phyloP scores from a whole-genome alignment of 2,888 invertebrate genomes.

The Acronicta leporina region DNA sequence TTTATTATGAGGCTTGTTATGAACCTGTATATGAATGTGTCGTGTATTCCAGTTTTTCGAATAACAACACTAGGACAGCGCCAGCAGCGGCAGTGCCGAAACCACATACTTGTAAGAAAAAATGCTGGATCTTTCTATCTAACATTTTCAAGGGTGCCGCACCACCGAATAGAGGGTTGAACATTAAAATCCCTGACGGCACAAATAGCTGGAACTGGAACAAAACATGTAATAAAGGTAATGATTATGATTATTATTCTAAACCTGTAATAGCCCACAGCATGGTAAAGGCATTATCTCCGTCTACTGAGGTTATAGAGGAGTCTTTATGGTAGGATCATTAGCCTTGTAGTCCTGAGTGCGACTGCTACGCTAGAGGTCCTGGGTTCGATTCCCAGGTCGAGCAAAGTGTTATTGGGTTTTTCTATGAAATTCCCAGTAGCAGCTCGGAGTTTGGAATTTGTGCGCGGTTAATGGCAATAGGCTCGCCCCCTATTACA shows the following conservation, averaged over 20 bases:
- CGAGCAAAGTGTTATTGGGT: no score
- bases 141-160: slow-evolving; percentile 18
- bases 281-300: no score
- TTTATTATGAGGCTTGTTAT: not conserved
- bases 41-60: not conserved
- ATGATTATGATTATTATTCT: no score
- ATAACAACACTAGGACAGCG: not conserved
- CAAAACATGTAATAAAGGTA: slow-evolving; percentile 1
- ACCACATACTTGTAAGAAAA: slow-evolving; percentile 13
- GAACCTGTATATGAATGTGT: slow-evolving; percentile 25
- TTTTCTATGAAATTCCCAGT: no score
- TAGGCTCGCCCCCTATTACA: no score
- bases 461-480: no score
- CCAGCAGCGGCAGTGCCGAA: slow-evolving; percentile 7
- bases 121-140: slow-evolving; percentile 31
- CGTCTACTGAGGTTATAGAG: no score
- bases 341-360: no score
- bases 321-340: no score
- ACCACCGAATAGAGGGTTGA: slow-evolving; percentile 46
- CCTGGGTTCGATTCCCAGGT: no score
- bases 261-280: not conserved
- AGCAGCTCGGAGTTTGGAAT: no score
- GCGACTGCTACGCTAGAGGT: no score
- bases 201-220: slow-evolving; percentile 45
- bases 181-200: slow-evolving; percentile 43